A percentile compares a stretch with the other conserved stretches of the same genome.
Conservation (phyloP, 2,797 vertebrate genomes). For the Falco peregrinus region DNA sequence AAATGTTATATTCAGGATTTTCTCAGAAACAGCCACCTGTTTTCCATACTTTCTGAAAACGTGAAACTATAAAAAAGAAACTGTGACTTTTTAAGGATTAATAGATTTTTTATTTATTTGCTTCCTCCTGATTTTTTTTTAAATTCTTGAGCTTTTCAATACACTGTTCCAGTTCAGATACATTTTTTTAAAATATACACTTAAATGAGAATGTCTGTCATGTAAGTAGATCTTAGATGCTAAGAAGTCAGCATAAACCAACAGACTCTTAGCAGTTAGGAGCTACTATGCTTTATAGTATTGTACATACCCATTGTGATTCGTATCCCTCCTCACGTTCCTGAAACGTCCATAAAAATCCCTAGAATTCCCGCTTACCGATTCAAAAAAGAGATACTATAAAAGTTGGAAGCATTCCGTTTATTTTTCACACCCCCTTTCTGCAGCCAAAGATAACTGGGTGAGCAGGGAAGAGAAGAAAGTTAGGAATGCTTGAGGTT, state of each 20-base stretch:
- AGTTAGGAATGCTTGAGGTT: not conserved
- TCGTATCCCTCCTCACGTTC: not conserved
- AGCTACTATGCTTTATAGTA: not conserved
- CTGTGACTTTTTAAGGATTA: not conserved
- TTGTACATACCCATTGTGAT: not conserved
- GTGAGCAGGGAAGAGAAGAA: not conserved
- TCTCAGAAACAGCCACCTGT: not conserved
- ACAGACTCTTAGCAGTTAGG: not conserved
- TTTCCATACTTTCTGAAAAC: not conserved
- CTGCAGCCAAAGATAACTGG: not conserved
- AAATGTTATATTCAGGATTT: not conserved
- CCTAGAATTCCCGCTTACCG: not conserved
- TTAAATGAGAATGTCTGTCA: not conserved
- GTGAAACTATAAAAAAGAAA: not conserved
- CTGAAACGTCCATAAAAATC: not conserved
- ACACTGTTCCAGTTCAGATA: not conserved
- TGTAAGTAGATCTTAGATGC: not conserved
- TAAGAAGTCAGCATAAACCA: not conserved
- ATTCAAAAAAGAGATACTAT: not conserved
- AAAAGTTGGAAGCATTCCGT: not conserved
- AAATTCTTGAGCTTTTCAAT: not conserved
- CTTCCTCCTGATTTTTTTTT: not conserved
- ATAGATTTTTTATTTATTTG: not conserved
- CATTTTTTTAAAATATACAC: not conserved
- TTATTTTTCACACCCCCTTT: not conserved